Evolutionary conservation across 2,113 vertebrate genomes (phyloP).

Genomic region (Amphiprion ocellaris): DNA sequence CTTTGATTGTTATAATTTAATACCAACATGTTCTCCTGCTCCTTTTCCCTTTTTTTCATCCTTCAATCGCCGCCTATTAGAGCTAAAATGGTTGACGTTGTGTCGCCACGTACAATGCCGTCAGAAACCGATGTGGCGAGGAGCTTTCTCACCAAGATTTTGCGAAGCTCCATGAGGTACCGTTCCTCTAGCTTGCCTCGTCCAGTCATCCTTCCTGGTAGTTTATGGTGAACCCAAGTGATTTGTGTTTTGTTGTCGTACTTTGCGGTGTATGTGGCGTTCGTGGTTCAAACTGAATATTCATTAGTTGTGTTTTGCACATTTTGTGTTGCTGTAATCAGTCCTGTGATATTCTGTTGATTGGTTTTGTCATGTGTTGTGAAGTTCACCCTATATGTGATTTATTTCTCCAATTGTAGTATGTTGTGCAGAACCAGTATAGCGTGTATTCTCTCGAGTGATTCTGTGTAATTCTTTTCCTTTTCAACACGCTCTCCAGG

Average conservation of each 20-base stretch:
- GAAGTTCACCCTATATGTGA: too few relatives aligned
- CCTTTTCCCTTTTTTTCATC: constrained; percentile 2
- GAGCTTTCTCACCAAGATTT: constrained; percentile 90
- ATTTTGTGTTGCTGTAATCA: neutral
- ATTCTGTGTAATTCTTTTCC: constrained; percentile 3
- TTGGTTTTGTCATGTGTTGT: neutral
- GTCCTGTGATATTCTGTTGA: neutral
- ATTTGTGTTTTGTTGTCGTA: constrained; percentile 5
- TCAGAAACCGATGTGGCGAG: constrained; percentile 88
- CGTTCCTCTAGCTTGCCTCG: neutral
- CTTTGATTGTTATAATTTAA: neutral
- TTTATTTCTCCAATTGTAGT: too few relatives aligned
- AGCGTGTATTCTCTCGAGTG: neutral
- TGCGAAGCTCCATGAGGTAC: constrained; percentile 93
- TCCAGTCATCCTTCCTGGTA: constrained; percentile 16
- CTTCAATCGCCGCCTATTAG: constrained; percentile 66
- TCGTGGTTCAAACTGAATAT: neutral
- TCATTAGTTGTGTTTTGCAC: neutral
- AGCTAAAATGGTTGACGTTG: constrained; percentile 86
- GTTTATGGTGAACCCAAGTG: constrained; percentile 6
- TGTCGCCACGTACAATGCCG: constrained; percentile 83
- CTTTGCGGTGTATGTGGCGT: neutral
- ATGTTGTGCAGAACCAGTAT: too few relatives aligned
- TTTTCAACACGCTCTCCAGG: constrained; percentile 76
- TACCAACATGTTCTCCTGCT: constrained; percentile 25